Evolutionary conservation across 2,888 invertebrate genomes (phyloP), one percentile per base, ranked within the genome.

Genomic region (Melinaea marsaeus): DNA sequence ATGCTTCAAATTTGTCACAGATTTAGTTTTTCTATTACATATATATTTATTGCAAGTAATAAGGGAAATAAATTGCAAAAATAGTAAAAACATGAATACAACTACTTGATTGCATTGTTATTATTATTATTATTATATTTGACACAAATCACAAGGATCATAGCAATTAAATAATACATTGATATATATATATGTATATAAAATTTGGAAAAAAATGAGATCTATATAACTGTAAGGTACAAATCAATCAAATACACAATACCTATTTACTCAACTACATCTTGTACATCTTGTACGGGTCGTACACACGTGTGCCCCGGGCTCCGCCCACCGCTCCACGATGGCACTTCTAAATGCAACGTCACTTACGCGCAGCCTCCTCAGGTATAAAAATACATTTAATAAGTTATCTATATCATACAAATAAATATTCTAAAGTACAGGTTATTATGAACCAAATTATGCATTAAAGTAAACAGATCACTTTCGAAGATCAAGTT

Each of bases 311-410:
- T 51, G n/a, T 51, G 51, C 22, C 22, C 34, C 58, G 55, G 58
- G 48, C 48, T 42, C 32, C 55, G 75, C 79, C 73, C 74, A 48
- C 79, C 80, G 78, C 77, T 71, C 70, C 54, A 22, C 58, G 79
- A 86, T 87, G 88, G 86, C 86, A 87, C 85, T 76, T 79, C 76
- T 88, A 89, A 89, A 89, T 89, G 89, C 89, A 87, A 77, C 76
- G 84, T 84, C 88, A 90, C 88, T 84, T 85, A 88, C 86, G 88
- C 68, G 79, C 86, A 89, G 89, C 89, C 89, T 88, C 89, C 74
- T 79, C 79, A 84, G 75, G 78, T 64, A 66, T 47, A 78, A 81
- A 79, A 80, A 75, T 83, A 80, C 84, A 88, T 70, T 77, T 73
- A 83, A 86, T 86, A 88, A 88, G 88, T 88, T 88, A 82, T 84